phyloP scores from a whole-genome alignment of 1,140 invertebrate species.

The Eulimnadia texana region DNA sequence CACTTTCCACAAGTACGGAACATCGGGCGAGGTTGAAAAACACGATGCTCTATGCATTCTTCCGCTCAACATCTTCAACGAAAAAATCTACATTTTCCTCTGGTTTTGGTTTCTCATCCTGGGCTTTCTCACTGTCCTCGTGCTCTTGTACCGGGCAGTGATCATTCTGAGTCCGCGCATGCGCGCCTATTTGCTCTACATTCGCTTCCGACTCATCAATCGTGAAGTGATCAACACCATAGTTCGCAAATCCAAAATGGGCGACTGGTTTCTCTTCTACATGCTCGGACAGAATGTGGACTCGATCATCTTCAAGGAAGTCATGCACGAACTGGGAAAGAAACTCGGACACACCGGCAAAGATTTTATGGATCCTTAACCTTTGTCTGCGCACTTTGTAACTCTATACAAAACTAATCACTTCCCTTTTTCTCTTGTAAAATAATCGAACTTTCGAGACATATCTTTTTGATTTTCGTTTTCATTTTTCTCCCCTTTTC shows the following conservation, averaged over 20 bases:
- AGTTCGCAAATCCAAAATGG: slow-evolving; percentile 75
- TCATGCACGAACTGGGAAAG: slow-evolving; percentile 77
- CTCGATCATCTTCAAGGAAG: slow-evolving; percentile 78
- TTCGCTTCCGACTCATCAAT: slow-evolving; percentile 69
- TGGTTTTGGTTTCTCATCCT: slow-evolving; percentile 82
- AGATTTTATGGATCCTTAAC: slow-evolving; percentile 23
- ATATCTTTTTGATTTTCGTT: no score
- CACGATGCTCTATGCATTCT: slow-evolving; percentile 76
- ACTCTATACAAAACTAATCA: no score
- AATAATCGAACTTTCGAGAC: no score
- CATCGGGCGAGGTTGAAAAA: slow-evolving; percentile 61
- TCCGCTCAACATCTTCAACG: slow-evolving; percentile 73
- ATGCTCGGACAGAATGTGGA: slow-evolving; percentile 90
- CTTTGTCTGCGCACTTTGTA: slow-evolving; percentile 7
- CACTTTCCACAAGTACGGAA: slow-evolving; percentile 71
- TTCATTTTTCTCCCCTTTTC: no score
- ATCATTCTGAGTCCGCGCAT: slow-evolving; percentile 52
- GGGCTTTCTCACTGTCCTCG: slow-evolving; percentile 49
- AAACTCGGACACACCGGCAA: slow-evolving; percentile 48
- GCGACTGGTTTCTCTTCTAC: slow-evolving; percentile 89
- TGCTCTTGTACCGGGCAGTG: slow-evolving; percentile 44
- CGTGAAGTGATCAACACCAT: slow-evolving; percentile 79
- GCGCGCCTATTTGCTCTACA: slow-evolving; percentile 72
- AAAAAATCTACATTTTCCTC: slow-evolving; percentile 79
- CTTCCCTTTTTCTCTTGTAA: no score